Evolutionary conservation across 2,113 vertebrate species (phyloP), one percentile per base, ranked within the genome.

Genomic region (Forbesichthys papilliferus): DNA sequence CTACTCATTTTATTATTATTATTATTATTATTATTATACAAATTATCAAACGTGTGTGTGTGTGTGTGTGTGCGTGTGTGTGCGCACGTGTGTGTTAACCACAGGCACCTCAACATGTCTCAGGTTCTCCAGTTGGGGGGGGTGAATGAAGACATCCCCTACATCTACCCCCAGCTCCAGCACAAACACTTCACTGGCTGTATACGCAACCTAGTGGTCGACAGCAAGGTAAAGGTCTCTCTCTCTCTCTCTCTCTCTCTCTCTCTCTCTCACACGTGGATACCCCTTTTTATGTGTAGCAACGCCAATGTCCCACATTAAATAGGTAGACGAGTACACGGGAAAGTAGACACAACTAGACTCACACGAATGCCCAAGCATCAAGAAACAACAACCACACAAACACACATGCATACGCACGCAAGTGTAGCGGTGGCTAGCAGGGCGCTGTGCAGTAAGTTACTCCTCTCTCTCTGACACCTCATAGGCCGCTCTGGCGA

Each of bases 151-250:
- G 94, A 93, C 0, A 79, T 95, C 33, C 93, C 94, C 0, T 95
- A 95, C 79, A 86, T 92, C 73, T 95, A 96, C 75, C 93, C 93
- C 0, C 93, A 95, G 9, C 52, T 96, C 52, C 90, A 91, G 42
- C 92, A 96, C 83, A 95, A 93, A 76, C 94, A 95, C 86, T 97
- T 95, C 70, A 94, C 91, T 1, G 95, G 95, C 66, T 96, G 95
- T 77, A 88, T 97, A 56, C 93, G 93, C 65, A 95, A 96, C 87
- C 79, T 97, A 53, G 18, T 94, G 3, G 72, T 96, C 75, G 95
- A 97, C 84, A 96, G 94, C 91, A 93, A 96, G 94, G 95, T 97
- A 87, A 84, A 75, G 27, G 27, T 27, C 27, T 27, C 27, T 27
- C 27, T 27, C 20, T 27, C 20, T 27, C 20, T 27, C 20, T 5